Conservation (phyloP, 2,888 invertebrate species). For the Drosophila atroscutellata region DNA sequence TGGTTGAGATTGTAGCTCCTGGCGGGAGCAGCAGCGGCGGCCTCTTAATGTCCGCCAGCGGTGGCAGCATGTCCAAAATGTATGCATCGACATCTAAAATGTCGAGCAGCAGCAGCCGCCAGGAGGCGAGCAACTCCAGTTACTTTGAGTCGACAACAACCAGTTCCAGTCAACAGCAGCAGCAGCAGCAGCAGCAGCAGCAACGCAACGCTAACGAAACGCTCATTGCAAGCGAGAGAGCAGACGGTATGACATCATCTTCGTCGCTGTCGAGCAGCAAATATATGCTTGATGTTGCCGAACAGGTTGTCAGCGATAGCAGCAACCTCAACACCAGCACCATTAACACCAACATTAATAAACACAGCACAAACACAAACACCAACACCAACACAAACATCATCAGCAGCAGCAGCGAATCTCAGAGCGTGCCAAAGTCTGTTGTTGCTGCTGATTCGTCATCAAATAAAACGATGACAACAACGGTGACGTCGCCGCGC, state of each 20-base stretch:
- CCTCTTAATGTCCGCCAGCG: conserved; percentile 52
- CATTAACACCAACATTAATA: conserved; percentile 41
- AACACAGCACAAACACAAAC: conserved; percentile 55
- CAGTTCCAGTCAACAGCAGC: conserved; percentile 59
- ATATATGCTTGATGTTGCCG: conserved; percentile 52
- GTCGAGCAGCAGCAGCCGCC: conserved; percentile 52
- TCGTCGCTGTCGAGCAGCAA: conserved; percentile 59
- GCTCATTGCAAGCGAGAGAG: conserved; percentile 73
- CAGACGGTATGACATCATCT: conserved; percentile 82
- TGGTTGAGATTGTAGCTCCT: conserved; percentile 73
- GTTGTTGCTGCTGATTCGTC: conserved; percentile 54
- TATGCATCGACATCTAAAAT: conserved; percentile 63
- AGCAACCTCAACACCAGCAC: conserved; percentile 45
- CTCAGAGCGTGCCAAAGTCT: conserved; percentile 74
- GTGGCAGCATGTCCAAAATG: conserved; percentile 69
- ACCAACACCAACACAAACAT: conserved; percentile 41
- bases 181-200: conserved; percentile 37
- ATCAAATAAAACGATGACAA: conserved; percentile 27
- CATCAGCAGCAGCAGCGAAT: conserved; percentile 57
- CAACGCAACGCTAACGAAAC: conserved; percentile 59
- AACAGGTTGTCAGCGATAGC: conserved; percentile 70
- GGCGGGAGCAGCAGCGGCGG: conserved; percentile 30
- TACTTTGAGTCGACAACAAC: conserved; percentile 69
- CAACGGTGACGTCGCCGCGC: conserved; percentile 65
- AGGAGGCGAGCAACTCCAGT: conserved; percentile 63